phyloP scores from a whole-genome alignment of 2,113 vertebrate genomes.

The Seriola aureovittata region DNA sequence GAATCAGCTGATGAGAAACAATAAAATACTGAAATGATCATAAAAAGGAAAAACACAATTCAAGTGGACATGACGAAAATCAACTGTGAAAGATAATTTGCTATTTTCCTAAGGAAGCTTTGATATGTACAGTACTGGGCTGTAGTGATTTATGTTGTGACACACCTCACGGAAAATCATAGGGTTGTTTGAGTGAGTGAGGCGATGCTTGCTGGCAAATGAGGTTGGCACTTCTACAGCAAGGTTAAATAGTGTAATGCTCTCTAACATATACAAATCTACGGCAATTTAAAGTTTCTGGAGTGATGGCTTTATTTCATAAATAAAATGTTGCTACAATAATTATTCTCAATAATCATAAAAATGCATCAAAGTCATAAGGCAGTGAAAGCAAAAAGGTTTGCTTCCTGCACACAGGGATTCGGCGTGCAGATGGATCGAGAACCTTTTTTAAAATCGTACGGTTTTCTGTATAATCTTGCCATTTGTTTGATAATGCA shows the following conservation, averaged over 20 bases:
- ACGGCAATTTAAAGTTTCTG: slow-evolving; percentile 84
- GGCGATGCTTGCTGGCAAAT: slow-evolving; percentile 76
- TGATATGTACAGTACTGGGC: slow-evolving; percentile 72
- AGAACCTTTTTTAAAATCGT: slow-evolving; percentile 81
- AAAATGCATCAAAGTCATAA: slow-evolving; percentile 79
- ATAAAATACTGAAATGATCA: slow-evolving; percentile 69
- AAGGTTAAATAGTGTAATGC: slow-evolving; percentile 87
- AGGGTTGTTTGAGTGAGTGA: slow-evolving; percentile 81
- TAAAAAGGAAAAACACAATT: slow-evolving; percentile 66
- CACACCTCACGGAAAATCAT: slow-evolving; percentile 84
- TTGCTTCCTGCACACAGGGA: slow-evolving; percentile 63
- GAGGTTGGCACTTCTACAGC: slow-evolving; percentile 92
- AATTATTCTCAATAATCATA: slow-evolving; percentile 83
- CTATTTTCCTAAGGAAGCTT: slow-evolving; percentile 63
- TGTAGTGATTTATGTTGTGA: slow-evolving; percentile 81
- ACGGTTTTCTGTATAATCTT: slow-evolving; percentile 77
- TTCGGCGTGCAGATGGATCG: slow-evolving; percentile 87
- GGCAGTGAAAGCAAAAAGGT: slow-evolving; percentile 76
- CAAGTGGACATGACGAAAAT: slow-evolving; percentile 67
- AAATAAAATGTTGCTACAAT: slow-evolving; percentile 91
- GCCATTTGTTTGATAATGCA: slow-evolving; percentile 81
- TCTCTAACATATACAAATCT: slow-evolving; percentile 86
- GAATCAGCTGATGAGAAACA: slow-evolving; percentile 42
- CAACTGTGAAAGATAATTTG: slow-evolving; percentile 62
- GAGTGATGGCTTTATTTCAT: slow-evolving; percentile 87